Percentiles rank a stretch among this genome's conserved stretches.
These are phyloP conservation scores for Nipponia nippon DNA, from an alignment of 2,113 vertebrate genomes.

Conservation along the genomic window DNA sequence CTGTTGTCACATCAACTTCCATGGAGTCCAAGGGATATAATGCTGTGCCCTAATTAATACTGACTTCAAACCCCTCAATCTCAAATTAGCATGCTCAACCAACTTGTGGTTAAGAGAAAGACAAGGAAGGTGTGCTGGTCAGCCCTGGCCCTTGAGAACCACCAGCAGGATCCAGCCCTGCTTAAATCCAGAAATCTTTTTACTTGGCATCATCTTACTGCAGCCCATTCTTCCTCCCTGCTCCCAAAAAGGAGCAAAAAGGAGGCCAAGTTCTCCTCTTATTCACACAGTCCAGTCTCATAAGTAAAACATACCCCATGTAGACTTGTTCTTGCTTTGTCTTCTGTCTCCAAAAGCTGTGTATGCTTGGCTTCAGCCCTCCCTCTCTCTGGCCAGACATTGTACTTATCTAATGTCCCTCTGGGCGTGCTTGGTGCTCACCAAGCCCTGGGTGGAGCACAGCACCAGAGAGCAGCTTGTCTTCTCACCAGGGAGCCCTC, in stretches of 20 bases:
- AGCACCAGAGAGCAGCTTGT: not conserved
- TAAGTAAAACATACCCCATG: not conserved
- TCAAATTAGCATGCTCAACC: not conserved
- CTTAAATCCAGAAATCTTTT: not conserved
- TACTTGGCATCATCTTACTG: not conserved
- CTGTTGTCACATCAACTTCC: conserved; percentile 18
- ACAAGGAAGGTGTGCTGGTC: not conserved
- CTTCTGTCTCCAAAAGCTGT: not conserved
- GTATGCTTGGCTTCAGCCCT: not conserved
- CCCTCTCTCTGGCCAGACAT: not conserved
- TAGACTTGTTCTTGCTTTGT: not conserved
- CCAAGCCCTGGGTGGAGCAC: not conserved
- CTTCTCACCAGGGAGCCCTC: not conserved
- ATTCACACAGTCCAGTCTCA: not conserved
- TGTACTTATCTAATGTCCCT: not conserved
- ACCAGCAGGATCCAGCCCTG: not conserved
- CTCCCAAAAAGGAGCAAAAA: not conserved
- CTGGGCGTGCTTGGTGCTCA: not conserved
- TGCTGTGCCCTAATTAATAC: not conserved
- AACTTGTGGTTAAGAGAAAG: not conserved
- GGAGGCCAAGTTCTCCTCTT: not conserved
- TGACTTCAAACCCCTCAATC: not conserved
- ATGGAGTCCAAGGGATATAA: not conserved
- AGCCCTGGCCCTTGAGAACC: not conserved
- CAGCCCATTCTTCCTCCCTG: not conserved